These are phyloP conservation scores for Orientallactaga sibirica DNA, from an alignment of 2,797 vertebrate genomes.

Conservation along the genomic window DNA sequence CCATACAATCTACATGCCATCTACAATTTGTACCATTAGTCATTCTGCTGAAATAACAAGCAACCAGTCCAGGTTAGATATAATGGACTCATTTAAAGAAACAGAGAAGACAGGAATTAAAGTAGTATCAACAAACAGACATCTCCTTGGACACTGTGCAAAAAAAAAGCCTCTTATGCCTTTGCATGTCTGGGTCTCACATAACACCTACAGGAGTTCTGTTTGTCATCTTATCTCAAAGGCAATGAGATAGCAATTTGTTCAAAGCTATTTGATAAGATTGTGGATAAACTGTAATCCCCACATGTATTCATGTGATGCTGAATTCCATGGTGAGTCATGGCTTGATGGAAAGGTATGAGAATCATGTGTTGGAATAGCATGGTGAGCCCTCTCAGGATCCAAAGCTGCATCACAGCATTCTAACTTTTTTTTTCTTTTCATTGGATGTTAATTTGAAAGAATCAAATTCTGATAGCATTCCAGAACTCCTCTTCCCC, in stretches of 20 bases:
- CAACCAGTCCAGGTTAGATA: not conserved
- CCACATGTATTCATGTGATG: not conserved
- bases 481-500: slow-evolving; percentile 23
- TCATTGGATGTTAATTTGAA: not conserved
- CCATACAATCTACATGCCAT: not conserved
- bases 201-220: not conserved
- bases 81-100: not conserved
- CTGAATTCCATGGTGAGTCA: not conserved
- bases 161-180: not conserved
- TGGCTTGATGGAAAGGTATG: not conserved
- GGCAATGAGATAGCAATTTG: not conserved
- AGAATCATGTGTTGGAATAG: accelerated
- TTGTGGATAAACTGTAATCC: not conserved
- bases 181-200: not conserved
- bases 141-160: not conserved
- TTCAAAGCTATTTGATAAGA: not conserved
- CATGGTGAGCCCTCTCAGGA: not conserved
- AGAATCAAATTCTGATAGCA: not conserved
- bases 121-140: not conserved
- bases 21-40: not conserved
- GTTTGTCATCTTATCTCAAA: not conserved
- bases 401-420: not conserved
- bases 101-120: not conserved
- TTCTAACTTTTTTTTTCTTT: not conserved
- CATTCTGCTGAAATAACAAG: not conserved